A percentile compares a stretch with the other conserved stretches of the same genome.
Evolutionary conservation across 2,797 vertebrate genomes (phyloP).

Genomic region (Streptopelia turtur): DNA sequence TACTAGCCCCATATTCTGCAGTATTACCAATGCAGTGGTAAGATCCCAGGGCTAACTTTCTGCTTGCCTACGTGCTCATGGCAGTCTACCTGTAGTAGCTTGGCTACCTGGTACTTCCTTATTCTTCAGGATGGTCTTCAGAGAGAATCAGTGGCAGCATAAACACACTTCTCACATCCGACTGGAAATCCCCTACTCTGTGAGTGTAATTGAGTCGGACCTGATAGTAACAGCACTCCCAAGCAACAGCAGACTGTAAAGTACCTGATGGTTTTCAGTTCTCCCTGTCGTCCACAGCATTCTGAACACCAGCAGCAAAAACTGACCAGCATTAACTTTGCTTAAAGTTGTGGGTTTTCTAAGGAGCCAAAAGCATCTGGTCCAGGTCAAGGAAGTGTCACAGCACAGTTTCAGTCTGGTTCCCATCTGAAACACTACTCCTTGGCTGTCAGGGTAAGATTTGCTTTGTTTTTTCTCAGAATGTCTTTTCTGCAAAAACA

Average conservation of each 20-base stretch:
- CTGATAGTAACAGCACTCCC: not conserved
- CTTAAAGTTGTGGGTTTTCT: not conserved
- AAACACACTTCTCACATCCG: not conserved
- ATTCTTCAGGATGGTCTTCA: not conserved
- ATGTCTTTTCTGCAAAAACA: conserved; percentile 11
- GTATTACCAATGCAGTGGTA: not conserved
- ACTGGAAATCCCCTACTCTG: not conserved
- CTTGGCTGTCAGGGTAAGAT: not conserved
- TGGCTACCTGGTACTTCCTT: too few species aligned
- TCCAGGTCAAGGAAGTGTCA: not conserved
- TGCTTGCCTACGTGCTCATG: not conserved
- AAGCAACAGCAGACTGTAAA: not conserved
- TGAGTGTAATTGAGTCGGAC: not conserved
- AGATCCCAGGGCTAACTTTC: not conserved
- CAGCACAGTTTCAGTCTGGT: not conserved
- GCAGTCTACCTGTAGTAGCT: not conserved
- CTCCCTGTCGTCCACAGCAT: not conserved
- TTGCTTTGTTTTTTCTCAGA: not conserved
- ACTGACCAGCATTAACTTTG: not conserved
- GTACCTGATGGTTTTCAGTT: not conserved
- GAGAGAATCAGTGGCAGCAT: not conserved
- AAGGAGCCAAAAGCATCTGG: not conserved
- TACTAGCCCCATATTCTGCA: not conserved
- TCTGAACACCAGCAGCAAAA: not conserved
- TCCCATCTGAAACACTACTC: not conserved